Percentiles rank a stretch among this genome's conserved stretches.
phyloP scores from a whole-genome alignment of 2,888 invertebrate species.

The Epistrophe eligans region DNA sequence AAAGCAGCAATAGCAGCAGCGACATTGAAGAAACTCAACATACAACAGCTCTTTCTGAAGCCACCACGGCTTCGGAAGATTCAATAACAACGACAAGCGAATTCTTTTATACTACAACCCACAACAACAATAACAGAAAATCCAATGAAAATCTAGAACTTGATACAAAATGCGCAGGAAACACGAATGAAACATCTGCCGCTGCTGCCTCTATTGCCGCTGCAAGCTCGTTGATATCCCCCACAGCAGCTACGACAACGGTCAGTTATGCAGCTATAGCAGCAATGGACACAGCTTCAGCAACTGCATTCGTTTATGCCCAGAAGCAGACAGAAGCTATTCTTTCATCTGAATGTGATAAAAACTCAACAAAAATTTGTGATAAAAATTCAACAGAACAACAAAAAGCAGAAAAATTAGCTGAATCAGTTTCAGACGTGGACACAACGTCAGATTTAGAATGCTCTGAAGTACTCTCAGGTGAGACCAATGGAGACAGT shows the following conservation, averaged over 20 bases:
- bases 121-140: constrained; percentile 50
- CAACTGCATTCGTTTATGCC: constrained; percentile 63
- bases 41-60: constrained; percentile 32
- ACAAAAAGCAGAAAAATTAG: constrained; percentile 57
- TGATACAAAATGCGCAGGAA: constrained; percentile 50
- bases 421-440: constrained; percentile 28
- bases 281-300: constrained; percentile 64
- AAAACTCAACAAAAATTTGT: constrained; percentile 63
- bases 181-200: constrained; percentile 29
- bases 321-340: constrained; percentile 47
- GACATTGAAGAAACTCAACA: constrained; percentile 56
- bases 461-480: constrained; percentile 23
- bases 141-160: constrained; percentile 76
- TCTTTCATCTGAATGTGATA: constrained; percentile 49
- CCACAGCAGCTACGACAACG: constrained; percentile 19
- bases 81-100: constrained; percentile 41
- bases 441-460: constrained; percentile 67
- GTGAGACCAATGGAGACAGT: constrained; percentile 77
- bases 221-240: constrained; percentile 44
- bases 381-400: constrained; percentile 68
- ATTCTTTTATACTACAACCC: constrained; percentile 52
- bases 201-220: background rate
- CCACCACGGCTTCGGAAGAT: constrained; percentile 2
- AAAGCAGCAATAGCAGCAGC: constrained; percentile 68
- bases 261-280: constrained; percentile 65